phyloP scores from a whole-genome alignment of 2,113 vertebrate genomes.

The Columba janthina region DNA sequence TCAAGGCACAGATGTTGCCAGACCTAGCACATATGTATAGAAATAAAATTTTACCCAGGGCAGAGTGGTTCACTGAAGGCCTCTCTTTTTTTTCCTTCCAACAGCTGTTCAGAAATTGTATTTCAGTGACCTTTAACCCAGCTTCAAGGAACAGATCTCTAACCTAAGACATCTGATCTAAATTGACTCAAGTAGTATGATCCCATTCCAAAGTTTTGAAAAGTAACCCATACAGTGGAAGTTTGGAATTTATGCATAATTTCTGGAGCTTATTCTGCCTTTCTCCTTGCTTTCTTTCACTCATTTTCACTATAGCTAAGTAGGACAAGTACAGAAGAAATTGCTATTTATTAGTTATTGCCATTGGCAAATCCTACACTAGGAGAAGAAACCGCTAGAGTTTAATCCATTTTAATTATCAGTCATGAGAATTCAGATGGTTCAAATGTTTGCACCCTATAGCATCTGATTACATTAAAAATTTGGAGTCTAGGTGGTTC shows the following conservation, averaged over 20 bases:
- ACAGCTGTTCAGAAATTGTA: background rate
- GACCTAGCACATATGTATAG: background rate
- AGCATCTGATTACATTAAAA: background rate
- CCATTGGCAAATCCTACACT: background rate
- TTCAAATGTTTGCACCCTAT: background rate
- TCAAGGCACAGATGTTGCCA: background rate
- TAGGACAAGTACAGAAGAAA: background rate
- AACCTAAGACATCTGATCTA: background rate
- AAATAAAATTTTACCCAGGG: background rate
- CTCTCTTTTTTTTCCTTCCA: background rate
- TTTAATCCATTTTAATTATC: background rate
- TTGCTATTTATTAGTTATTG: background rate
- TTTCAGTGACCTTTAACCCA: background rate
- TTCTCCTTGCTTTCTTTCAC: background rate
- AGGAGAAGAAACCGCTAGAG: background rate
- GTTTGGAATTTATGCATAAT: background rate
- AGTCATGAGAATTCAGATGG: background rate
- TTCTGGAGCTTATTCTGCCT: background rate
- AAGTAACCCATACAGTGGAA: background rate
- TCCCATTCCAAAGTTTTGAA: background rate
- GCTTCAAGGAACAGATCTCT: background rate
- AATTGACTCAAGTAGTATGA: background rate
- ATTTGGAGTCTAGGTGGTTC: background rate
- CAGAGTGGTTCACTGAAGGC: background rate
- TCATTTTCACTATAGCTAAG: background rate